Evolutionary conservation across 2,888 invertebrate genomes (phyloP).

Genomic region (Dichetophora obliterata): DNA sequence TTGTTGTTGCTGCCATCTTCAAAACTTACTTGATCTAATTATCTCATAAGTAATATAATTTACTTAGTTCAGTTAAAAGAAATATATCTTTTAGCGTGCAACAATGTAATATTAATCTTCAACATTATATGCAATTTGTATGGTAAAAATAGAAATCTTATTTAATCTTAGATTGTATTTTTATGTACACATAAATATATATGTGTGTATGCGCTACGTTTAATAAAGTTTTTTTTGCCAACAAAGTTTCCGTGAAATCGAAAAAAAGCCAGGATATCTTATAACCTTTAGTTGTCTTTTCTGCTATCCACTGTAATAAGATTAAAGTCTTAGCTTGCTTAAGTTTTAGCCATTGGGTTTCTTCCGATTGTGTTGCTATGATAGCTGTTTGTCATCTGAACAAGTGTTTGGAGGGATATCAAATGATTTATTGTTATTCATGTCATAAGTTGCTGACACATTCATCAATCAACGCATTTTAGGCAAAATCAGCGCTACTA

Average conservation of each 20-base stretch:
- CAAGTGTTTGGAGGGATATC: slow-evolving; percentile 7
- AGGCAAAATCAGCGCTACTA: slow-evolving; percentile 43
- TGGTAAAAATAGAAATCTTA: too few relatives aligned
- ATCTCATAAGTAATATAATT: too few relatives aligned
- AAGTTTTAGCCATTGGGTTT: neutral
- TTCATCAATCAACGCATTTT: slow-evolving; percentile 66
- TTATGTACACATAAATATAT: too few relatives aligned
- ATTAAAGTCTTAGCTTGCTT: neutral
- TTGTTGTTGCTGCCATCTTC: too few relatives aligned
- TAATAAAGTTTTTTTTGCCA: slow-evolving; percentile 1
- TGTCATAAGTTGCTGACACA: slow-evolving; percentile 68
- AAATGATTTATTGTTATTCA: slow-evolving; percentile 68
- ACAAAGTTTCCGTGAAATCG: neutral
- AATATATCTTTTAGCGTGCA: too few relatives aligned
- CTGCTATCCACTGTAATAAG: neutral
- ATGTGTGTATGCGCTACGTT: neutral
- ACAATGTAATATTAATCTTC: too few relatives aligned
- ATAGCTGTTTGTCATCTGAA: neutral
- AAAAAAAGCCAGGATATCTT: neutral
- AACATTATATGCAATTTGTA: too few relatives aligned
- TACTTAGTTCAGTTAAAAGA: too few relatives aligned
- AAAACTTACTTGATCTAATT: too few relatives aligned
- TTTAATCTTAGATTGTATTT: too few relatives aligned
- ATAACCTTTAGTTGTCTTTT: neutral
- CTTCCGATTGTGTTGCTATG: neutral